These are phyloP conservation scores for Zaprionus obscuricornis DNA, from an alignment of 2,888 invertebrate genomes.

Conservation along the genomic window DNA sequence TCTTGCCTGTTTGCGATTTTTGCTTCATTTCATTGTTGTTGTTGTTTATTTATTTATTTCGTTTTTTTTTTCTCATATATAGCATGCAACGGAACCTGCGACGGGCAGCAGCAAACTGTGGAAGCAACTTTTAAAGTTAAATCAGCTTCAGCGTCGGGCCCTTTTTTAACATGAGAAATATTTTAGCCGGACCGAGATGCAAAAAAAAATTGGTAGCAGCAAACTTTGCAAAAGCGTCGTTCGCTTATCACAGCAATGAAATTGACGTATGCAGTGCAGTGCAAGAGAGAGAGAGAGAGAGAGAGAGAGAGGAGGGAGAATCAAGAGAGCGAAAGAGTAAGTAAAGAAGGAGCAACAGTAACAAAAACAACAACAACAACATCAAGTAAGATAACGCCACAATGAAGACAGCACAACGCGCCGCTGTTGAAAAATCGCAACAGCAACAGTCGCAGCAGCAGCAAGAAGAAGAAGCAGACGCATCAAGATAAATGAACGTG, in stretches of 20 bases:
- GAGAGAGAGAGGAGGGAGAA: too few relatives aligned
- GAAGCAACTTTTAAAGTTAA: conserved; percentile 28
- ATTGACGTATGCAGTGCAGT: conserved; percentile 66
- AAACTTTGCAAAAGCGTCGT: conserved; percentile 22
- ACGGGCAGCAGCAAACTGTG: not conserved
- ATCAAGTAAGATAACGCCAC: conserved; percentile 68
- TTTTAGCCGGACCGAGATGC: conserved; percentile 76
- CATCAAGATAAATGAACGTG: conserved; percentile 72
- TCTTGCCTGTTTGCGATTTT: conserved; percentile 66
- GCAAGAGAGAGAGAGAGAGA: not conserved
- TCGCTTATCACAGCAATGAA: conserved; percentile 63
- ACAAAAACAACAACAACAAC: conserved; percentile 41
- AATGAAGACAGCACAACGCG: conserved; percentile 78
- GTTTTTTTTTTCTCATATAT: not conserved
- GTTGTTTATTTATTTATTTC: not conserved
- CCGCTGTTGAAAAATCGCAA: conserved; percentile 73
- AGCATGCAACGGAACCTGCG: conserved; percentile 42
- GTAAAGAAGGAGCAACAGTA: conserved; percentile 19
- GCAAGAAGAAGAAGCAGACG: conserved; percentile 26
- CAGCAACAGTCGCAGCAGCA: conserved; percentile 23
- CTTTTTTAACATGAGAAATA: conserved; percentile 76
- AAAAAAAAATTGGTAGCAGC: conserved; percentile 76
- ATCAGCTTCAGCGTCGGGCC: conserved; percentile 52
- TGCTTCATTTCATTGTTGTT: conserved; percentile 31
- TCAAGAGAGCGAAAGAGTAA: too few relatives aligned